Evolutionary conservation across 2,113 vertebrate genomes (phyloP).

Genomic region (Cariama cristata): DNA sequence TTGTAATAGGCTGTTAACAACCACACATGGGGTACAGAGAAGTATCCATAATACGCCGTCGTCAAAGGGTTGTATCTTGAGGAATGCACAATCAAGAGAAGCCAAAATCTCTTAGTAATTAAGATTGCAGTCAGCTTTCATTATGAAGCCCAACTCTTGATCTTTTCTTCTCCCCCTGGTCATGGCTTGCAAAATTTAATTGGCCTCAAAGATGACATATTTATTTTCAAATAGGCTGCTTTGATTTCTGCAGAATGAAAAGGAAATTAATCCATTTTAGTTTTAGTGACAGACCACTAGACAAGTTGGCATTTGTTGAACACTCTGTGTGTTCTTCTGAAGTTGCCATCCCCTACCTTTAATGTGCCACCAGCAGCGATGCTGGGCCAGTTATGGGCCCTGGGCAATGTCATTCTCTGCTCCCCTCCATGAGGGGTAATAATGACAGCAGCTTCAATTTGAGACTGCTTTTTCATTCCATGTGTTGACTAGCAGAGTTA

Average conservation of each 20-base stretch:
- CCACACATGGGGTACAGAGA: neutral
- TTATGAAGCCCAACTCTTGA: neutral
- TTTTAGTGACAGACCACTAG: neutral
- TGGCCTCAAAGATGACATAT: neutral
- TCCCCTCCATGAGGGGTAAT: neutral
- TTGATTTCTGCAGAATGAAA: neutral
- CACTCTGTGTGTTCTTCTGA: neutral
- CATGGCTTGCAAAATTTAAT: neutral
- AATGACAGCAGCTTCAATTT: neutral
- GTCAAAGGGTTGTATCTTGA: neutral
- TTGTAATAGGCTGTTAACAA: neutral
- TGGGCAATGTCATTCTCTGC: neutral
- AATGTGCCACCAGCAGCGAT: fast-evolving
- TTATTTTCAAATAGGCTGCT: constrained; percentile 1
- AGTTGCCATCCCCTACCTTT: neutral
- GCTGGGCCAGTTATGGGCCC: fast-evolving
- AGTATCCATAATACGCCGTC: neutral
- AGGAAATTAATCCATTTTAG: neutral
- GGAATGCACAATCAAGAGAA: neutral
- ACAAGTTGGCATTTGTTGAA: neutral
- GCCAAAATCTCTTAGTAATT: neutral
- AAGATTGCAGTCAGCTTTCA: constrained; percentile 4
- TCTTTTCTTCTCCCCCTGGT: neutral
- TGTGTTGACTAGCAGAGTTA: neutral
- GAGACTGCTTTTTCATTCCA: neutral